Conservation (phyloP, 2,888 invertebrate species). For the Netelia inedita region DNA sequence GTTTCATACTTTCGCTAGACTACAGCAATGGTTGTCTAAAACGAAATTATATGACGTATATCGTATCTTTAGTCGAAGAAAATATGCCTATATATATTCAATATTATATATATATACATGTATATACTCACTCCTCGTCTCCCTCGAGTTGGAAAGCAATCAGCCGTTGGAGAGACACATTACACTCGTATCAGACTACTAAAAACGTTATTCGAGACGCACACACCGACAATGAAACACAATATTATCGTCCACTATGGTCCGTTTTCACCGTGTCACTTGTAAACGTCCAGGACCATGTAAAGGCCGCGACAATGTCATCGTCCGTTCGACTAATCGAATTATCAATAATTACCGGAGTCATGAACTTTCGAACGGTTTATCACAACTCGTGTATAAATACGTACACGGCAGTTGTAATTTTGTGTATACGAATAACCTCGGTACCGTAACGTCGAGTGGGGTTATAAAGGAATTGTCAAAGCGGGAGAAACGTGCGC, state of each 20-base stretch:
- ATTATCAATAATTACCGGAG: conserved; percentile 57
- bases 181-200: conserved; percentile 1
- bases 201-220: conserved; percentile 1
- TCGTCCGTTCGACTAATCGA: conserved; percentile 60
- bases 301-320: conserved; percentile 47
- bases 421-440: background rate
- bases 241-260: conserved; percentile 57
- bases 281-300: conserved; percentile 27
- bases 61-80: background rate
- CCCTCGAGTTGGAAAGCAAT: conserved; percentile 50
- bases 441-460: background rate
- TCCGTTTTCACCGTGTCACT: conserved; percentile 38
- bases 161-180: conserved; percentile 49
- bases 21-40: background rate
- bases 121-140: conserved; percentile 54
- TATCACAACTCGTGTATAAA: background rate
- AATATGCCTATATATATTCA: background rate
- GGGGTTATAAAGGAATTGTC: background rate
- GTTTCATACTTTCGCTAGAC: background rate
- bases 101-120: background rate
- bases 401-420: background rate
- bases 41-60: background rate
- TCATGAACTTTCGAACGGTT: conserved; percentile 46
- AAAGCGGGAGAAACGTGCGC: background rate
- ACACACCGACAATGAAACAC: background rate